A percentile compares a stretch with the other conserved stretches of the same genome.
Evolutionary conservation across 2,888 invertebrate genomes (phyloP).

Genomic region (Cryptophagus acutangulus): DNA sequence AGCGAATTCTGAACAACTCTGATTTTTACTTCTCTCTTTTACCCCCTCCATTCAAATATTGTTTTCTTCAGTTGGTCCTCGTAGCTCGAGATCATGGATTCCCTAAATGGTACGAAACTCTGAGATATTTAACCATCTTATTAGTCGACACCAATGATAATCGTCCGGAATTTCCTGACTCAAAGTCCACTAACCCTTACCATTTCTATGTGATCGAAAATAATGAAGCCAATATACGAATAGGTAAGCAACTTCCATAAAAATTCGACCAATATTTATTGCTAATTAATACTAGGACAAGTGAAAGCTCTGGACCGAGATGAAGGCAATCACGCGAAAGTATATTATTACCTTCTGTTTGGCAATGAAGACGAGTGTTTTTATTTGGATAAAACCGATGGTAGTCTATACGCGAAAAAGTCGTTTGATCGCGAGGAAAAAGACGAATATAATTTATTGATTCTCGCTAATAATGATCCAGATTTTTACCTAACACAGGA

Average conservation of each 20-base stretch:
- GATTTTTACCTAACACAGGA: constrained; percentile 59
- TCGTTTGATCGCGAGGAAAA: constrained; percentile 78
- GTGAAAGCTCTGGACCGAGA: constrained; percentile 72
- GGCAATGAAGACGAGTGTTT: constrained; percentile 76
- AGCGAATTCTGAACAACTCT: no score
- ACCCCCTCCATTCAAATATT: no score
- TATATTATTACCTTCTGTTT: constrained; percentile 76
- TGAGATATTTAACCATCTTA: constrained; percentile 68
- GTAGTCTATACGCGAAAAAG: constrained; percentile 72
- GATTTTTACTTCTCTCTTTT: no score
- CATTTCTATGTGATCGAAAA: constrained; percentile 71
- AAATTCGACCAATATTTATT: constrained; percentile 5
- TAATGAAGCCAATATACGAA: constrained; percentile 55
- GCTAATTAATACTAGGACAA: constrained; percentile 50
- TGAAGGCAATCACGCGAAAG: constrained; percentile 73
- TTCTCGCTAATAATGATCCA: constrained; percentile 80
- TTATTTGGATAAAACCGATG: constrained; percentile 72
- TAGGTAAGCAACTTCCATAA: constrained; percentile 51
- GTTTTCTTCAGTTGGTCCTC: constrained; percentile 62
- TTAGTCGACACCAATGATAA: constrained; percentile 80
- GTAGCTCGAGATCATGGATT: constrained; percentile 80
- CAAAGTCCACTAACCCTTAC: constrained; percentile 56
- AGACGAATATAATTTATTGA: constrained; percentile 67
- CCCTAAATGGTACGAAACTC: constrained; percentile 73
- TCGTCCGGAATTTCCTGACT: constrained; percentile 67